Conservation (phyloP, 2,888 invertebrate genomes). For the Dryococelus australis region DNA sequence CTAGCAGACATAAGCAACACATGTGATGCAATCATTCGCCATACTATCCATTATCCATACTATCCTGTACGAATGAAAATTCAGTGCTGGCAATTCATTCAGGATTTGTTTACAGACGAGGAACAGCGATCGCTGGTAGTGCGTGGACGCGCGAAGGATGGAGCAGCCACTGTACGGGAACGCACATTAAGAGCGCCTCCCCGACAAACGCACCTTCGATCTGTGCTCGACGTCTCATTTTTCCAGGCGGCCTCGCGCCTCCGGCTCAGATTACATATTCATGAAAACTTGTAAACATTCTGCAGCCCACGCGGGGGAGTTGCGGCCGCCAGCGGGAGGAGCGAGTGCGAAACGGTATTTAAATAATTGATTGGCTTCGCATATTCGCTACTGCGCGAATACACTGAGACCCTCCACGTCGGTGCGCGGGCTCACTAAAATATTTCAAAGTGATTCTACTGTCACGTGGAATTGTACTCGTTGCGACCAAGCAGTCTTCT, state of each 20-base stretch:
- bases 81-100: no score
- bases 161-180: no score
- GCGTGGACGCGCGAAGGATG: no score
- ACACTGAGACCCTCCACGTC: background rate
- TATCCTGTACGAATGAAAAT: no score
- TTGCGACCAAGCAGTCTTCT: no score
- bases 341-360: background rate
- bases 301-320: background rate
- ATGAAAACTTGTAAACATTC: background rate
- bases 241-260: background rate
- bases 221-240: background rate
- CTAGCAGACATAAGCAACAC: no score
- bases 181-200: background rate
- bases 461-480: background rate
- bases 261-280: background rate
- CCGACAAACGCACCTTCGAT: background rate
- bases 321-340: background rate
- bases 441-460: background rate
- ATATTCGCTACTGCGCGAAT: background rate
- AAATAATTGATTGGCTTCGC: conserved; percentile 16
- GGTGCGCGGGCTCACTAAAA: background rate
- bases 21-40: no score
- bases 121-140: no score
- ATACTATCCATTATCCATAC: no score
- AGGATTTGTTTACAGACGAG: no score